Base-by-base conservation (phyloP, 2,113 vertebrate species). In the Phalacrocorax carbo region DNA sequence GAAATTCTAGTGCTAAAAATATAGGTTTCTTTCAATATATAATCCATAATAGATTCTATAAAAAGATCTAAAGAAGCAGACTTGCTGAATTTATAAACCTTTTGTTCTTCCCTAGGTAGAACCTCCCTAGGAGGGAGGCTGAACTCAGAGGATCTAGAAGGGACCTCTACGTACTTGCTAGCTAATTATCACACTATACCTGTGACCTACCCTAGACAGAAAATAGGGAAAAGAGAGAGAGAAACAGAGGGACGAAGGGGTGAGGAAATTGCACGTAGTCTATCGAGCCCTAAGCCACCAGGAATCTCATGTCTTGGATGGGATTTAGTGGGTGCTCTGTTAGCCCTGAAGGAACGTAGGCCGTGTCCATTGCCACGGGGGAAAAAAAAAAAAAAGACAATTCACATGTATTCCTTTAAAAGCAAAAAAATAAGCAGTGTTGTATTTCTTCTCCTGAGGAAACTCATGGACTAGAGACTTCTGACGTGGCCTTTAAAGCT, bases 141-240 rank as follows among this genome's bases (percentile, higher is more conserved):
- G 65, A 86, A 96, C 88, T 22, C 3, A 36, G 90, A 97, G 96
- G 95, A 94, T 95, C 95, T 97, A 96, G 93, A 82, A 76, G 95
- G 97, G 97, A 97, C 85, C 72, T 97, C 86, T 97, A 97, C 95
- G 97, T 97, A 77, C 90, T 94, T 94, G 91, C 93, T 90, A 93
- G 60, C 96, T 98, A 97, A 98, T 97, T 97, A 97, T 96, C 96
- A 88, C 82, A 30, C 95, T 97, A 87, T 96, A 95, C 86, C 90
- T 95, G 96, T 96, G 83, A 94, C 91, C 93, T 97, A 96, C 79
- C 90, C 94, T 92, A 75, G 85, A 88, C 86, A 92, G 93, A 93
- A 90, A 93, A 95, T 38, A 68, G 34, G 52, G 72, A 80, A 48
- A 19, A 20, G 44, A 88, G 36, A 66, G 48, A 60, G 36, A 87